Percentiles rank a stretch among this genome's conserved stretches.
Conservation (phyloP, 1,140 invertebrate species). For the Venustaconcha ellipsiformis region DNA sequence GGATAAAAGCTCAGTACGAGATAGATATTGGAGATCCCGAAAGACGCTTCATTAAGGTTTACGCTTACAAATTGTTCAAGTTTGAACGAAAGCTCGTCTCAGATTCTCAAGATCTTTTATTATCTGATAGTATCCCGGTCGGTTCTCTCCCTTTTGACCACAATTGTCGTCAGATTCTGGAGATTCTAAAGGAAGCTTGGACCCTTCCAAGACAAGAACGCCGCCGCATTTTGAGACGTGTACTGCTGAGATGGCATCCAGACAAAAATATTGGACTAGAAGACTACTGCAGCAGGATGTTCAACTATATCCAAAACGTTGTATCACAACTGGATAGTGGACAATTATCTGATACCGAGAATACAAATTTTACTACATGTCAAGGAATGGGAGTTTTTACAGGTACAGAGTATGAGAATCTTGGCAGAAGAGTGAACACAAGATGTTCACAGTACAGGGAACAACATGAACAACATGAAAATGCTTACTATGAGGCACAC, state of each 20-base stretch:
- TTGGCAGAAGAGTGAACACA: neutral
- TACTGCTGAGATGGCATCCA: conserved; percentile 64
- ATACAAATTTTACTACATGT: conserved; percentile 17
- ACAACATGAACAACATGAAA: conserved; percentile 7
- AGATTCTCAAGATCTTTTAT: neutral
- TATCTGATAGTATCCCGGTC: neutral
- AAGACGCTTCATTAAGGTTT: neutral
- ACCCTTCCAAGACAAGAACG: conserved; percentile 41
- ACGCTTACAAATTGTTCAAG: conserved; percentile 39
- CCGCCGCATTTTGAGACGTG: conserved; percentile 53
- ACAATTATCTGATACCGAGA: conserved; percentile 9
- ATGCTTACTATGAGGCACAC: conserved; percentile 3
- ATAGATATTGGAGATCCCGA: too few species aligned
- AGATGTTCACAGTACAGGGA: neutral
- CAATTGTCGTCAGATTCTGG: conserved; percentile 10
- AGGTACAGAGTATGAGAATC: neutral
- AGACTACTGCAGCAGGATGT: conserved; percentile 48
- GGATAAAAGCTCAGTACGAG: too few species aligned
- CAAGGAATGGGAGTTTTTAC: neutral
- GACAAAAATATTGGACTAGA: conserved; percentile 61
- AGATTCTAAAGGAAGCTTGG: conserved; percentile 39
- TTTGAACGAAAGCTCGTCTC: conserved; percentile 28
- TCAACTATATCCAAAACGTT: conserved; percentile 42
- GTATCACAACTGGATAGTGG: conserved; percentile 39
- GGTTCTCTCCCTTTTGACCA: conserved; percentile 13